Percentiles rank a stretch among this genome's conserved stretches.
These are phyloP conservation scores for Eristalinus sepulchralis DNA, from an alignment of 2,888 invertebrate species.

Conservation along the genomic window DNA sequence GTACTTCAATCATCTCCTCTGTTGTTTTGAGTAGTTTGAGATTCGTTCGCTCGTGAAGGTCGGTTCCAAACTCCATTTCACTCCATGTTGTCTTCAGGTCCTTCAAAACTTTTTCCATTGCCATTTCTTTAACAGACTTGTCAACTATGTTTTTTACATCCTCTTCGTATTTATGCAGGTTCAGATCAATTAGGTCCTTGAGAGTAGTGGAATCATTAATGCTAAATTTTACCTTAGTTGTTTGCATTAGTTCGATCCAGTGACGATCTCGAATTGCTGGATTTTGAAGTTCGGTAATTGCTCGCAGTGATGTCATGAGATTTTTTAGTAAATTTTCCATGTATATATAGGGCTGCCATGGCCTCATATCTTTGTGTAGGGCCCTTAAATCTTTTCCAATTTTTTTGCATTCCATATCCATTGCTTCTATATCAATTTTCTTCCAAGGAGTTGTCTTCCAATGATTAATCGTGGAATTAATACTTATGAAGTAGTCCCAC, in stretches of 20 bases:
- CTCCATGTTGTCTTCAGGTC: conserved; percentile 93
- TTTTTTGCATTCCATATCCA: conserved; percentile 97
- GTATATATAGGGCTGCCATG: conserved; percentile 89
- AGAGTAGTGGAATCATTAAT: conserved; percentile 87
- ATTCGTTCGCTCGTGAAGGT: conserved; percentile 90
- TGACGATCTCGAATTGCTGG: conserved; percentile 96
- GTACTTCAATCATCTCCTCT: conserved; percentile 93
- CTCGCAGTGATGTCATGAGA: conserved; percentile 94
- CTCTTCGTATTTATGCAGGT: conserved; percentile 96
- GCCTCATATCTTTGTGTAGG: conserved; percentile 90
- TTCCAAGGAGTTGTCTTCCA: conserved; percentile 98
- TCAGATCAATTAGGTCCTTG: conserved; percentile 91
- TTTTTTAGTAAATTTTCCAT: conserved; percentile 93
- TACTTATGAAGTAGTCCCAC: conserved; percentile 94
- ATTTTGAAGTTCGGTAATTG: conserved; percentile 96
- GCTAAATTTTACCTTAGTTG: conserved; percentile 87
- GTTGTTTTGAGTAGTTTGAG: conserved; percentile 88
- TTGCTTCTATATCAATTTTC: conserved; percentile 95
- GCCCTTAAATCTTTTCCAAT: conserved; percentile 91
- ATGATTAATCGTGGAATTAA: conserved; percentile 90
- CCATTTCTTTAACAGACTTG: conserved; percentile 96
- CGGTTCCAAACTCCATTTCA: conserved; percentile 90
- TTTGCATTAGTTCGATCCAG: conserved; percentile 96
- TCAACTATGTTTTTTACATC: conserved; percentile 97
- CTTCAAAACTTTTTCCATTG: conserved; percentile 96